A percentile compares a stretch with the other conserved stretches of the same genome.
Conservation (phyloP, 2,113 vertebrate genomes). For the Syngnathus typhle region DNA sequence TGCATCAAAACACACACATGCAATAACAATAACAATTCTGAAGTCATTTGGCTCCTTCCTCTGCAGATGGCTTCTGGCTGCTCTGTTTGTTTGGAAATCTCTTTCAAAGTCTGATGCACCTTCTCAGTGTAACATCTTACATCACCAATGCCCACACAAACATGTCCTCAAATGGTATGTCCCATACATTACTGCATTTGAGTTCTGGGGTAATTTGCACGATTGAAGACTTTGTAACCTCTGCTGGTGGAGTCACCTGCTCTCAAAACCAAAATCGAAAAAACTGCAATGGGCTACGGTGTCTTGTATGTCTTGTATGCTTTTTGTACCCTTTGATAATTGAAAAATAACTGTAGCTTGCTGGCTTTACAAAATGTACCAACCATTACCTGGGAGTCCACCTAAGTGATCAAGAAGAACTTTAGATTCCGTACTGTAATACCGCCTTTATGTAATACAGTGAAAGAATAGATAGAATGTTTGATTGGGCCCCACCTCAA, state of each 20-base stretch:
- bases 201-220: neutral
- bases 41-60: conserved; percentile 39
- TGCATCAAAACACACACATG: conserved; percentile 31
- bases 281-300: neutral
- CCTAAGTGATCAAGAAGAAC: neutral
- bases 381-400: too few relatives aligned
- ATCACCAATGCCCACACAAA: conserved; percentile 25
- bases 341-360: neutral
- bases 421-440: conserved; percentile 1
- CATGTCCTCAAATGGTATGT: neutral
- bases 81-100: conserved; percentile 42
- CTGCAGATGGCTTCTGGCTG: conserved; percentile 38
- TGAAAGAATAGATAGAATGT: conserved; percentile 67
- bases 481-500: conserved; percentile 79
- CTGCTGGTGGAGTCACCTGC: neutral
- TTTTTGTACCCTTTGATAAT: neutral
- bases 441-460: conserved; percentile 39
- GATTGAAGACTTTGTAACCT: neutral
- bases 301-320: neutral
- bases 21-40: conserved; percentile 33
- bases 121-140: conserved; percentile 35
- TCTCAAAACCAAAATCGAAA: neutral
- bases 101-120: conserved; percentile 27
- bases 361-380: neutral
- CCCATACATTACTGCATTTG: neutral